These are phyloP conservation scores for Cephalopachus bancanus DNA, from an alignment of 2,797 vertebrate genomes.

Conservation along the genomic window DNA sequence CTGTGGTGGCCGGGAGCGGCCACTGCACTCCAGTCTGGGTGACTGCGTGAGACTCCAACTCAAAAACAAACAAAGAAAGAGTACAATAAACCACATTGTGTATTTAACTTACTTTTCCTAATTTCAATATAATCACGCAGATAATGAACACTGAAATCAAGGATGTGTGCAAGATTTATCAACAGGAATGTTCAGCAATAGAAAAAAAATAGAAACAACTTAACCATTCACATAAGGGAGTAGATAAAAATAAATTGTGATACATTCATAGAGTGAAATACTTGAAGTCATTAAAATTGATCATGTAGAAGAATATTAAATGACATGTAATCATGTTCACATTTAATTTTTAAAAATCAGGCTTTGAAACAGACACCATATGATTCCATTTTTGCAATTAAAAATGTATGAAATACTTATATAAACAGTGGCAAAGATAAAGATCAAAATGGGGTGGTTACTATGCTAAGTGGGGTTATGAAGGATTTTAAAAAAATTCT, in stretches of 20 bases:
- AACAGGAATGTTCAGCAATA: constrained; percentile 40
- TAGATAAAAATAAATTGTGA: constrained; percentile 75
- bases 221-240: constrained; percentile 61
- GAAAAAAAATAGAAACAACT: constrained; percentile 31
- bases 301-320: constrained; percentile 69
- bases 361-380: constrained; percentile 13
- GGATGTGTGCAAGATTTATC: constrained; percentile 60
- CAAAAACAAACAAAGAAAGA: background rate
- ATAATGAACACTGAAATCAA: constrained; percentile 49
- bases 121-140: background rate
- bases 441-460: constrained; percentile 2
- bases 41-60: no score
- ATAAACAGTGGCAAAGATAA: constrained; percentile 56
- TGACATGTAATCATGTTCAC: constrained; percentile 61
- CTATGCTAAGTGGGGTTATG: background rate
- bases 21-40: no score
- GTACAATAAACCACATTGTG: background rate
- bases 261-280: constrained; percentile 6
- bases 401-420: background rate
- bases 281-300: constrained; percentile 74
- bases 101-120: background rate
- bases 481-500: constrained; percentile 16
- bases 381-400: constrained; percentile 51
- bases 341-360: constrained; percentile 64
- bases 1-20: no score